Percentiles rank a stretch among this genome's conserved stretches.
phyloP scores from a whole-genome alignment of 1,140 invertebrate genomes.

The Drosophila arizonae region DNA sequence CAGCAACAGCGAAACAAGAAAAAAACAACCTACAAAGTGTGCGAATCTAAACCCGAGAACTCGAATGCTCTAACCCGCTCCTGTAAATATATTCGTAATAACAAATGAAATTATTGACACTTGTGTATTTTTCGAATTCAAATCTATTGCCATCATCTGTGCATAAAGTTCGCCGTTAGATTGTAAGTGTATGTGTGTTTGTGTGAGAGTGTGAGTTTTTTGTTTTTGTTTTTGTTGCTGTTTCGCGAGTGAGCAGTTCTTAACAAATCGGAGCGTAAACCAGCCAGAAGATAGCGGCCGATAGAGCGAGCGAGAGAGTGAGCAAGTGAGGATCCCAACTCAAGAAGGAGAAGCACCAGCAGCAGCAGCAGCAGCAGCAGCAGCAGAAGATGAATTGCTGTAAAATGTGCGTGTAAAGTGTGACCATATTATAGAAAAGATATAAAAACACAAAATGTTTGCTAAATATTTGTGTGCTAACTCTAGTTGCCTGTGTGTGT shows the following conservation, averaged over 20 bases:
- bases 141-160: constrained; percentile 19
- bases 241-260: constrained; percentile 23
- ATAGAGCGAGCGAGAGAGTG: constrained; percentile 25
- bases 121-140: constrained; percentile 30
- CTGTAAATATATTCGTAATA: constrained; percentile 2
- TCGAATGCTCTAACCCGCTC: constrained; percentile 17
- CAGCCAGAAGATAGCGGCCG: constrained; percentile 3
- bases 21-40: constrained; percentile 22
- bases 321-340: constrained; percentile 21
- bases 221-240: constrained; percentile 37
- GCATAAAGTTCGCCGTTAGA: not conserved
- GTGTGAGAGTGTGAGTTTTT: constrained; percentile 1
- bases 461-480: constrained; percentile 7
- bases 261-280: constrained; percentile 9
- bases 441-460: constrained; percentile 9
- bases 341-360: constrained; percentile 11
- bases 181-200: constrained; percentile 8
- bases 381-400: constrained; percentile 15
- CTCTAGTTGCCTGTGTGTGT: constrained; percentile 6
- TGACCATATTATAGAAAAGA: constrained; percentile 6
- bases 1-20: constrained; percentile 16
- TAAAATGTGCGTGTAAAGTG: constrained; percentile 40
- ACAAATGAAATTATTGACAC: constrained; percentile 26
- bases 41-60: constrained; percentile 25
- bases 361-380: not conserved